Evolutionary conservation across 2,797 vertebrate species (phyloP), one percentile per base, ranked within the genome.

Genomic region (Amphiprion clarkii): DNA sequence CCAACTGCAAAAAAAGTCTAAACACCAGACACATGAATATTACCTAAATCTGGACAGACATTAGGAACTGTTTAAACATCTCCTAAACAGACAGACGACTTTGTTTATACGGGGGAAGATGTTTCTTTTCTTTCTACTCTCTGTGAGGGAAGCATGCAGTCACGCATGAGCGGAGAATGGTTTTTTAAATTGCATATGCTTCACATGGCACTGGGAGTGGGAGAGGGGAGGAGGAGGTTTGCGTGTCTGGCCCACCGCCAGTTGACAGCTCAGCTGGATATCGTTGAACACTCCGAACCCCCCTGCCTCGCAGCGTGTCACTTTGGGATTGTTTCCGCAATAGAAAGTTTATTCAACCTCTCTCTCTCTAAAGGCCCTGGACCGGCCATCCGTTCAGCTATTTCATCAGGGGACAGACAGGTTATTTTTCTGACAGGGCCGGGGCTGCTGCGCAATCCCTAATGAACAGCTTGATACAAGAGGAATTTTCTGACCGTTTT

Each of bases 341-440:
- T 94, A 96, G 93, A 97, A 97, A 97, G 96, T 97, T 97, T 97
- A 97, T 97, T 98, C 96, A 97, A 96, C 96, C 96, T 95, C 94
- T 96, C 95, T 95, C 94, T 95, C 93, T 95, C 93, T 95, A 77
- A 95, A 96, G 94, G 92, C 95, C 94, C 88, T 88, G 94, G 93
- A 95, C 93, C 89, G 85, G 90, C 94, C 93, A 95, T 88, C 94
- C 92, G 92, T 94, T 96, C 95, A 95, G 84, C 94, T 92, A 94
- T 96, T 96, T 96, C 94, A 96, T 97, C 96, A 96, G 82, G 91
- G 79, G 92, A 88, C 85, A 85, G 91, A 92, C 92, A 92, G 93
- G 94, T 97, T 94, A 97, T 97, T 97, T 95, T 96, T 95, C 93
- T 96, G 96, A 98, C 96, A 97, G 96, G 94, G 89, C 94, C 90